Percentiles rank a stretch among this genome's conserved stretches.
These are phyloP conservation scores for Colostygia pectinataria DNA, from an alignment of 2,888 invertebrate species.

Conservation along the genomic window DNA sequence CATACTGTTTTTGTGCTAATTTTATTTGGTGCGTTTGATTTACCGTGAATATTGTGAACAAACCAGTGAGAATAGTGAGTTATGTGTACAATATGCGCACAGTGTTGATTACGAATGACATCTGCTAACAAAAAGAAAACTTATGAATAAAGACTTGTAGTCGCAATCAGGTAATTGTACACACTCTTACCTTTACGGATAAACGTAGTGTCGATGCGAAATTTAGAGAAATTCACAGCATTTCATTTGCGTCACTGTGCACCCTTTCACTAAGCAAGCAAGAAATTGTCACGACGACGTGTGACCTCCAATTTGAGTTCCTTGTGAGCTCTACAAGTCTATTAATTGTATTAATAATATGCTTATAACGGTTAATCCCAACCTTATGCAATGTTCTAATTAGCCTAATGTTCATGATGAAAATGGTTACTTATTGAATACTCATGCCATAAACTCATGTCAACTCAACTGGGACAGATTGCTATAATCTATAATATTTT, in stretches of 20 bases:
- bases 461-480: too few species aligned
- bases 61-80: slow-evolving; percentile 61
- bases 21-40: slow-evolving; percentile 43
- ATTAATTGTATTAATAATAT: too few species aligned
- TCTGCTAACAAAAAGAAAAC: slow-evolving; percentile 76
- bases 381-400: too few species aligned
- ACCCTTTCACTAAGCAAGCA: slow-evolving; percentile 70
- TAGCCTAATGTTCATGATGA: too few species aligned
- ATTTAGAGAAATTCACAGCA: neutral
- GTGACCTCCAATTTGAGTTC: slow-evolving; percentile 71
- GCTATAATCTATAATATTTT: too few species aligned
- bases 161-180: slow-evolving; percentile 53
- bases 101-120: slow-evolving; percentile 79
- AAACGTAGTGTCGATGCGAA: neutral
- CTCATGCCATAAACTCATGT: too few species aligned
- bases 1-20: slow-evolving; percentile 43
- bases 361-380: neutral
- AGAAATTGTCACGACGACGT: slow-evolving; percentile 73
- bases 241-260: slow-evolving; percentile 41
- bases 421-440: too few species aligned
- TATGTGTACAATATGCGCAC: slow-evolving; percentile 75
- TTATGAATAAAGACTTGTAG: slow-evolving; percentile 48
- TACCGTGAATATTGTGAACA: slow-evolving; percentile 52
- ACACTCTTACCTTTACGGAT: slow-evolving; percentile 6
- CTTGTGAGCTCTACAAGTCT: slow-evolving; percentile 28